Conservation (phyloP, 2,888 invertebrate genomes). For the Trissolcus brochymenae region DNA sequence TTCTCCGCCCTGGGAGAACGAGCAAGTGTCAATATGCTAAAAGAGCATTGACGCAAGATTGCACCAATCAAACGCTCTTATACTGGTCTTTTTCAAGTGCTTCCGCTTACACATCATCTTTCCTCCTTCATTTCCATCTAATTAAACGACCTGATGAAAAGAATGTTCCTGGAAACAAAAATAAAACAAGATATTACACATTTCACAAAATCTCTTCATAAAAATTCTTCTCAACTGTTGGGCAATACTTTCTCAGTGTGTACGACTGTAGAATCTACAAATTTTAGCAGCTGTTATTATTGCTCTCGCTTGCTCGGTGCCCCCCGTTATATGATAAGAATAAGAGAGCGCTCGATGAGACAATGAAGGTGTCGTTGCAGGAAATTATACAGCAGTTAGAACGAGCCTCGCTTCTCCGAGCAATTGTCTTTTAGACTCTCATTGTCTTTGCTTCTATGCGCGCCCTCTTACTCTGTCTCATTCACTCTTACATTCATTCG, state of each 20-base stretch:
- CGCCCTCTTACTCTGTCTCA: conserved; percentile 33
- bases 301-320: conserved; percentile 42
- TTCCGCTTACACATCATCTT: conserved; percentile 16
- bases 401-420: conserved; percentile 70
- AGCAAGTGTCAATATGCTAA: conserved; percentile 53
- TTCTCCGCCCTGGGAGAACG: conserved; percentile 53
- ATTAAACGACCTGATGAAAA: conserved; percentile 4
- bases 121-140: conserved; percentile 15
- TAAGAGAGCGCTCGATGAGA: conserved; percentile 71
- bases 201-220: neutral
- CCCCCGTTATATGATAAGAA: conserved; percentile 69
- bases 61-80: conserved; percentile 41
- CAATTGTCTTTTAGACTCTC: conserved; percentile 73
- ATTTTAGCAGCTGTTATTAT: conserved; percentile 52
- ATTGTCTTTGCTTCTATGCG: conserved; percentile 50
- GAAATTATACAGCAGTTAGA: conserved; percentile 77
- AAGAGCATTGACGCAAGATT: conserved; percentile 53
- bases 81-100: conserved; percentile 38
- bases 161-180: too few relatives aligned
- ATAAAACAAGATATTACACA: neutral
- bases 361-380: conserved; percentile 77
- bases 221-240: conserved; percentile 39
- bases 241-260: conserved; percentile 35
- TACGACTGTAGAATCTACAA: conserved; percentile 35
- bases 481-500: conserved; percentile 43